Evolutionary conservation across 1,140 invertebrate genomes (phyloP).

Genomic region (Eumaeus atala): DNA sequence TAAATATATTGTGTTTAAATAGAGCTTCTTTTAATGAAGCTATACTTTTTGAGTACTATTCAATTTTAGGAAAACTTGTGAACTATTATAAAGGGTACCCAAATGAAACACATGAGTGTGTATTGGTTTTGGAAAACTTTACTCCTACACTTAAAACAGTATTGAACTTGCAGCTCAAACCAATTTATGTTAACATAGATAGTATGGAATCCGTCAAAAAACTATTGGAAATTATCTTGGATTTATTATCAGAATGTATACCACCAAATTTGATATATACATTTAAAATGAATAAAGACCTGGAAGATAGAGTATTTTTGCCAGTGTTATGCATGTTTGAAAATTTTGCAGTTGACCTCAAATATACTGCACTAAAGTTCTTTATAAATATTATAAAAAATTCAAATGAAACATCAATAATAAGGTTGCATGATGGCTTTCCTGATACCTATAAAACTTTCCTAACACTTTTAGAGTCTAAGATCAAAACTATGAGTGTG

Average conservation of each 20-base stretch:
- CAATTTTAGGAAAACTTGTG: slow-evolving; percentile 53
- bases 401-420: slow-evolving; percentile 34
- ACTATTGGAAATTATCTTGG: slow-evolving; percentile 50
- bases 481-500: slow-evolving; percentile 38
- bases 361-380: slow-evolving; percentile 51
- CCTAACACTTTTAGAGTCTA: slow-evolving; percentile 34
- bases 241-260: slow-evolving; percentile 47
- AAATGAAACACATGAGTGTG: slow-evolving; percentile 19
- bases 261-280: slow-evolving; percentile 36
- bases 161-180: slow-evolving; percentile 66
- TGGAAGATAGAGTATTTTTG: slow-evolving; percentile 29
- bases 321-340: slow-evolving; percentile 48
- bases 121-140: slow-evolving; percentile 59
- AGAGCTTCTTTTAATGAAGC: slow-evolving; percentile 66
- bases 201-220: slow-evolving; percentile 47
- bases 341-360: slow-evolving; percentile 55
- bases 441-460: slow-evolving; percentile 34
- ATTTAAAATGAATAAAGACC: slow-evolving; percentile 25
- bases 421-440: slow-evolving; percentile 36
- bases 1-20: slow-evolving; percentile 68
- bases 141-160: slow-evolving; percentile 54
- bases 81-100: slow-evolving; percentile 55
- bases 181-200: slow-evolving; percentile 54
- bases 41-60: slow-evolving; percentile 65
- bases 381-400: slow-evolving; percentile 50